Conservation (phyloP, 2,888 invertebrate genomes). For the Lordiphosa andalusiaca region DNA sequence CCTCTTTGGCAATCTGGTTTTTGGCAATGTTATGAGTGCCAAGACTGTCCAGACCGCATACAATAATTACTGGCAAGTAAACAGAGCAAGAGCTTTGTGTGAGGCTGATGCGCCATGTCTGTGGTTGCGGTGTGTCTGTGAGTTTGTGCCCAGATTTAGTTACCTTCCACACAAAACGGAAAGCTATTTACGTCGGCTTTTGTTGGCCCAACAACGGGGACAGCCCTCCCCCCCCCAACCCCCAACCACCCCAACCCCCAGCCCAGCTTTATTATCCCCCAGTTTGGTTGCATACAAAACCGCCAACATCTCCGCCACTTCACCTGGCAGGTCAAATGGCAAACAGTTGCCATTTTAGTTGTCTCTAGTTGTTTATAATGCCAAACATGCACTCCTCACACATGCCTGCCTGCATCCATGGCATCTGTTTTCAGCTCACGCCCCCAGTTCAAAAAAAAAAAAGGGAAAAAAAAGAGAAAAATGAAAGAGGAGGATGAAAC, state of each 20-base stretch:
- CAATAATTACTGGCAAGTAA: slow-evolving; percentile 51
- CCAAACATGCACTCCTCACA: too few relatives aligned
- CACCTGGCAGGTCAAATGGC: not conserved
- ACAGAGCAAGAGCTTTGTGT: slow-evolving; percentile 23
- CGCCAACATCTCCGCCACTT: not conserved
- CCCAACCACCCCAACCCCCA: too few relatives aligned
- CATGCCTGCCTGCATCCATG: too few relatives aligned
- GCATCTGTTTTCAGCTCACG: not conserved
- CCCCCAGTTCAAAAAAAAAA: slow-evolving; percentile 1
- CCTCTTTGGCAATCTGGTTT: not conserved
- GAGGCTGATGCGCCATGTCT: slow-evolving; percentile 8
- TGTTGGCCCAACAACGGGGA: slow-evolving; percentile 17
- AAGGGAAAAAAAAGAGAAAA: too few relatives aligned
- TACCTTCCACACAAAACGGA: slow-evolving; percentile 14
- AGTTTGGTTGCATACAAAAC: slow-evolving; percentile 4
- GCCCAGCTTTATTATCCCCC: slow-evolving; percentile 10
- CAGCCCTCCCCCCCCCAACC: too few relatives aligned
- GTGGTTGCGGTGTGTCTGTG: slow-evolving; percentile 10
- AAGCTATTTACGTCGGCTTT: slow-evolving; percentile 33
- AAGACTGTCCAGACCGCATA: not conserved
- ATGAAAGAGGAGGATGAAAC: too few relatives aligned
- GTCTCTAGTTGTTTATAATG: too few relatives aligned
- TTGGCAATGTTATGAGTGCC: not conserved
- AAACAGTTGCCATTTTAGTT: slow-evolving; percentile 4
- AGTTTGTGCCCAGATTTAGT: slow-evolving; percentile 15